phyloP scores from a whole-genome alignment of 2,888 invertebrate genomes.

The Hirtodrosophila duncani region DNA sequence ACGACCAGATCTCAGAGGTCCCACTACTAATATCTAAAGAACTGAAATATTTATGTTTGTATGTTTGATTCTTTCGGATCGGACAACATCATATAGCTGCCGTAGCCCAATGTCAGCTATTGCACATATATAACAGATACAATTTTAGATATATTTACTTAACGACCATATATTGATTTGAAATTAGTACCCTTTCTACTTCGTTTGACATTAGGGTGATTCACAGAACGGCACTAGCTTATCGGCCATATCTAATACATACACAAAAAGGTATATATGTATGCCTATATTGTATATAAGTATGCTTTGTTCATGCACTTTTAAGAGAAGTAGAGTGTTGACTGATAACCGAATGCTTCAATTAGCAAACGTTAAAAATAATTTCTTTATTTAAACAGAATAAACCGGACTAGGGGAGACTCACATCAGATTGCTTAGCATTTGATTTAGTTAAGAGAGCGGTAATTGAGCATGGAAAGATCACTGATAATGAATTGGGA shows the following conservation, averaged over 20 bases:
- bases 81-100: too few relatives aligned
- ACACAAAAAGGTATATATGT: background rate
- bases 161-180: slow-evolving; percentile 1
- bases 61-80: too few relatives aligned
- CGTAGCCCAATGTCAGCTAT: too few relatives aligned
- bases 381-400: background rate
- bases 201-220: background rate
- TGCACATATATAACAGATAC: too few relatives aligned
- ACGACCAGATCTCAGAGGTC: too few relatives aligned
- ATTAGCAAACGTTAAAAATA: slow-evolving; percentile 16
- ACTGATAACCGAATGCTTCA: slow-evolving; percentile 12
- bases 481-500: slow-evolving; percentile 41
- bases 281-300: background rate
- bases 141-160: background rate
- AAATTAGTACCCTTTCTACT: slow-evolving; percentile 3
- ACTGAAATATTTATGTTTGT: too few relatives aligned
- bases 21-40: too few relatives aligned
- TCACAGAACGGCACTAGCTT: too few relatives aligned
- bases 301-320: too few relatives aligned
- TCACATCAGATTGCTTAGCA: slow-evolving; percentile 18
- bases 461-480: slow-evolving; percentile 53
- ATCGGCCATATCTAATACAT: slow-evolving; percentile 3
- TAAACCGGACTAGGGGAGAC: background rate
- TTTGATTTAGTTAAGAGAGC: slow-evolving; percentile 29
- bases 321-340: too few relatives aligned